phyloP scores from a whole-genome alignment of 2,797 vertebrate genomes.

The Tinamus major region DNA sequence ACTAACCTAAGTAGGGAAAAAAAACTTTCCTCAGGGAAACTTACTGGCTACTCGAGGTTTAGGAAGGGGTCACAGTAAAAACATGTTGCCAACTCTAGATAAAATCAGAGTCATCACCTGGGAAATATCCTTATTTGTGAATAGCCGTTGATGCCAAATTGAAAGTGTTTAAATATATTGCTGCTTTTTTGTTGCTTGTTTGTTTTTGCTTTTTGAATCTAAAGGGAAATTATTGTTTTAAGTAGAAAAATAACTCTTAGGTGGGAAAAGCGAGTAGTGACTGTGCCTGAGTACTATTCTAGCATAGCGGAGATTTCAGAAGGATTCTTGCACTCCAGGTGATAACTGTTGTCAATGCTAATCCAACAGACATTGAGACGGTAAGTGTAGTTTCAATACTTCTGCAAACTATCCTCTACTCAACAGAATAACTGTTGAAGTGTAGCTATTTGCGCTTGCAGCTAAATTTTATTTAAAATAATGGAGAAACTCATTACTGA shows the following conservation, averaged over 20 bases:
- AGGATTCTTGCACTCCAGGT: conserved; percentile 4
- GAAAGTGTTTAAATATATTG: conserved; percentile 56
- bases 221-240: conserved; percentile 10
- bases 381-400: conserved; percentile 22
- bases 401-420: conserved; percentile 41
- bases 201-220: conserved; percentile 44
- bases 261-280: not conserved
- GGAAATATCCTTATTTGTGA: conserved; percentile 57
- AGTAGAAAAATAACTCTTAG: conserved; percentile 20
- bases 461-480: conserved; percentile 43
- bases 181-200: conserved; percentile 29
- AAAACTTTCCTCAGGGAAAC: fast-evolving
- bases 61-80: not conserved
- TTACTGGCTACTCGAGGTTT: not conserved
- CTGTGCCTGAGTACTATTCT: not conserved
- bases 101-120: conserved; percentile 68
- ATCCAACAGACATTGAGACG: conserved; percentile 52
- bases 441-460: conserved; percentile 39
- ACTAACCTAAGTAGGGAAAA: too few species aligned
- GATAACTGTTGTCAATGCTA: conserved; percentile 32
- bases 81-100: conserved; percentile 73
- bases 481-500: conserved; percentile 4
- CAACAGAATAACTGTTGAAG: conserved; percentile 51
- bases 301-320: not conserved
- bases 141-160: conserved; percentile 47